phyloP scores from a whole-genome alignment of 2,888 invertebrate species.

The Drosophila anomelani region DNA sequence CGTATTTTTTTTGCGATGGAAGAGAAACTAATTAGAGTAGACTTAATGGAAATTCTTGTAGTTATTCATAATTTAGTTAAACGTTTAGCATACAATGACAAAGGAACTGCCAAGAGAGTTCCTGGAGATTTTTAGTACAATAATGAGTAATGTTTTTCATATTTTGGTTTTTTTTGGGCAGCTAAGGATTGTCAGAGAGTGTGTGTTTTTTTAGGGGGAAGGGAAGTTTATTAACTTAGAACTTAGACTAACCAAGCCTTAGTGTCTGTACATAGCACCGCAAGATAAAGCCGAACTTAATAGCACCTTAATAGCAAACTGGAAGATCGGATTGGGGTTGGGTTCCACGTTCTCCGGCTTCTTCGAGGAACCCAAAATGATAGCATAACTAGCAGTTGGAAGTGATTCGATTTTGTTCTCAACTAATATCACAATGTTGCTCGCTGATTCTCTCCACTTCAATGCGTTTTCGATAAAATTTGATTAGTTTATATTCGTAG shows the following conservation, averaged over 20 bases:
- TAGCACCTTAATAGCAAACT: conserved; percentile 57
- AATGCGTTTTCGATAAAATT: conserved; percentile 31
- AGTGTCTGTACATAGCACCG: conserved; percentile 68
- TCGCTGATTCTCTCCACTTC: conserved; percentile 66
- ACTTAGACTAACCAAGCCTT: conserved; percentile 56
- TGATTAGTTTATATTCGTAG: conserved; percentile 30
- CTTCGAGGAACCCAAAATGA: conserved; percentile 47
- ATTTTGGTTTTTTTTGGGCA: conserved; percentile 32
- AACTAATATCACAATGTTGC: conserved; percentile 80
- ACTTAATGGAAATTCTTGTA: conserved; percentile 59
- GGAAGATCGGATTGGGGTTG: conserved; percentile 22
- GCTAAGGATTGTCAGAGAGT: conserved; percentile 72
- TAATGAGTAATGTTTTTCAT: conserved; percentile 34
- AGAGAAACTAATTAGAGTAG: conserved; percentile 61
- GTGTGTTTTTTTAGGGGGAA: not conserved
- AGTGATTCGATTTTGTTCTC: conserved; percentile 78
- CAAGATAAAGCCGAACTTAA: conserved; percentile 51
- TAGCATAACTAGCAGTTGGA: conserved; percentile 71
- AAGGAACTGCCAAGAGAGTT: conserved; percentile 46
- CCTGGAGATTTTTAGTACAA: conserved; percentile 40
- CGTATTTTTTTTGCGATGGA: conserved; percentile 42
- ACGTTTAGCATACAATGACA: conserved; percentile 48
- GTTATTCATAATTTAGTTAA: conserved; percentile 60
- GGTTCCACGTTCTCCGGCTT: conserved; percentile 23
- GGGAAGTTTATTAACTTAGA: conserved; percentile 1